Evolutionary conservation across 2,797 vertebrate species (phyloP).

Genomic region (Helarctos malayanus): DNA sequence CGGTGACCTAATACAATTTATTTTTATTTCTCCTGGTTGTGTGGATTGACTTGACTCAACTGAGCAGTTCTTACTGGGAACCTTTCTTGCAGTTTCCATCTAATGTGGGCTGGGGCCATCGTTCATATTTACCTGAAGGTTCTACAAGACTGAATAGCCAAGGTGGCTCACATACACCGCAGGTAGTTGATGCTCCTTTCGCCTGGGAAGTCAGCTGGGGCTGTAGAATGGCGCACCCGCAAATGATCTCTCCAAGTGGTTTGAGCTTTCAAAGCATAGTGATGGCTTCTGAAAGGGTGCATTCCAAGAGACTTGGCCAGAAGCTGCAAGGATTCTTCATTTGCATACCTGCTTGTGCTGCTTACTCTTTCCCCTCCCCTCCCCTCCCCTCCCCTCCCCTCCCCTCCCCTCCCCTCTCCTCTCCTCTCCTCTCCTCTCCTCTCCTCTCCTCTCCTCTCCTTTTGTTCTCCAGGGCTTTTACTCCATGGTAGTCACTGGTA

Average conservation of each 20-base stretch:
- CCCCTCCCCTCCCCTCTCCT: background rate
- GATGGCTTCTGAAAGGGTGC: background rate
- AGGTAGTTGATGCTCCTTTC: background rate
- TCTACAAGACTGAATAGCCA: background rate
- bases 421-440: no score
- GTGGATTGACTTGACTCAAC: background rate
- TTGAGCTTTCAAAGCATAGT: background rate
- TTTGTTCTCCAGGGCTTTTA: background rate
- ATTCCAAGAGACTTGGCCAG: background rate
- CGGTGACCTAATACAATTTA: background rate
- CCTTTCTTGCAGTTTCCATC: background rate
- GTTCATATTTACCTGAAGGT: background rate
- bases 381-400: no score
- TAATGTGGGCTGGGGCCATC: background rate
- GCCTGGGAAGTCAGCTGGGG: background rate
- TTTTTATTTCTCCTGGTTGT: background rate
- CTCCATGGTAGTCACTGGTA: background rate
- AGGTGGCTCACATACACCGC: background rate
- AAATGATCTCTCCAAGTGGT: background rate
- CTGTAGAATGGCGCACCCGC: background rate
- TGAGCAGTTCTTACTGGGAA: background rate
- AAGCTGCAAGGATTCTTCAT: background rate
- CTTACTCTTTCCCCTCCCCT: rapidly evolving
- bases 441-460: background rate
- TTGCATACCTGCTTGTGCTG: background rate